Evolutionary conservation across 2,113 vertebrate genomes (phyloP).

Genomic region (Lethenteron camtschaticum): DNA sequence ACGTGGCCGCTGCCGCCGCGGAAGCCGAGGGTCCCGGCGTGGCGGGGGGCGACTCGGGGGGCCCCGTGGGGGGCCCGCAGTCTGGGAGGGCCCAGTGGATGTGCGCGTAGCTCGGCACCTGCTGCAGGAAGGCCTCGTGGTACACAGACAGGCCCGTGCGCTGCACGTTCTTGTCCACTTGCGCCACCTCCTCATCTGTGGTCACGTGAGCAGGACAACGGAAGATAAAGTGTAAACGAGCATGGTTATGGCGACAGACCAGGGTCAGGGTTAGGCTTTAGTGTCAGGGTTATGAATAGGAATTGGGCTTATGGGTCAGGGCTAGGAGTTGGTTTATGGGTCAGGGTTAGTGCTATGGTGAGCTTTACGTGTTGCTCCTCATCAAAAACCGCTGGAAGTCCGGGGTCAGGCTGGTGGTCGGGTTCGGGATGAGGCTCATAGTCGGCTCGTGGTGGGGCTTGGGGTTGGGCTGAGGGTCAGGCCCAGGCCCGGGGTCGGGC

Average conservation of each 20-base stretch:
- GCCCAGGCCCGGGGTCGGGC: constrained; percentile 5
- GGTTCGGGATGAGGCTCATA: neutral
- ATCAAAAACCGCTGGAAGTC: neutral
- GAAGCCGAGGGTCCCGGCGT: constrained; percentile 31
- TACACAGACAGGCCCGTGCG: constrained; percentile 86
- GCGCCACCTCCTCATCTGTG: constrained; percentile 72
- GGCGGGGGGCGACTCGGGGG: constrained; percentile 31
- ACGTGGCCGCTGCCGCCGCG: neutral
- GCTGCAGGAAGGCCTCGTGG: constrained; percentile 84
- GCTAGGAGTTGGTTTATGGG: neutral
- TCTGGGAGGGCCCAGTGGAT: neutral
- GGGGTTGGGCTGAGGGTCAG: no score
- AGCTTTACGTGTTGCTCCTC: neutral
- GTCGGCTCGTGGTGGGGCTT: neutral
- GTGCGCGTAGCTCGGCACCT: constrained; percentile 14
- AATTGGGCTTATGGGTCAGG: neutral
- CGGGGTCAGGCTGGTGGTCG: neutral
- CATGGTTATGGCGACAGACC: neutral
- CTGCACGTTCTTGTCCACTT: constrained; percentile 84
- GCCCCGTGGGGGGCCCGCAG: neutral
- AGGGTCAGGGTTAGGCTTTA: neutral
- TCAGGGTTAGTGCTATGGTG: neutral
- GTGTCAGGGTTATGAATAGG: no score
- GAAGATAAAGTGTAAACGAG: constrained; percentile 6
- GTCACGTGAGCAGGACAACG: constrained; percentile 6